Percentiles rank a stretch among this genome's conserved stretches.
Evolutionary conservation across 1,140 invertebrate species (phyloP).

Genomic region (Oncopodura yosiiana): DNA sequence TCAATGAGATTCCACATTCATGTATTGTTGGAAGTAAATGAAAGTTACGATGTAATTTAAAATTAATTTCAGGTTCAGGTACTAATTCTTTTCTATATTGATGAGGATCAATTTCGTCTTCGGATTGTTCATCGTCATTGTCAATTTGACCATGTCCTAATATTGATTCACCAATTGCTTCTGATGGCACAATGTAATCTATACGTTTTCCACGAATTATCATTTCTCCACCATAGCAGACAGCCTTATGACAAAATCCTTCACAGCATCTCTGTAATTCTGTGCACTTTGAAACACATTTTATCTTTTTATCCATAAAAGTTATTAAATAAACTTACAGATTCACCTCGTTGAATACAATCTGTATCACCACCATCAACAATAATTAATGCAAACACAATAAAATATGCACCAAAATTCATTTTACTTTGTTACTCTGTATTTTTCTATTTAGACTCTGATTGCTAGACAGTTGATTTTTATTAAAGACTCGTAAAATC

Average conservation of each 20-base stretch:
- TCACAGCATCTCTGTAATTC: too few relatives aligned
- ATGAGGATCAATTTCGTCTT: background rate
- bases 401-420: background rate
- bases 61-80: background rate
- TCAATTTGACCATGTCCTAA: background rate
- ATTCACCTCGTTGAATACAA: too few relatives aligned
- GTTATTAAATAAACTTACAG: too few relatives aligned
- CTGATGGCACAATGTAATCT: background rate
- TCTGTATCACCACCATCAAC: too few relatives aligned
- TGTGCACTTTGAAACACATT: too few relatives aligned
- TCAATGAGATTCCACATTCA: conserved; percentile 8
- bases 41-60: background rate
- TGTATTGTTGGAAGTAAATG: background rate
- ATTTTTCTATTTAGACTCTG: background rate
- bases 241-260: too few relatives aligned
- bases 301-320: too few relatives aligned
- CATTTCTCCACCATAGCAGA: background rate
- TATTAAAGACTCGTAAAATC: too few relatives aligned
- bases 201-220: background rate
- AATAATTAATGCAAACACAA: background rate
- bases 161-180: background rate
- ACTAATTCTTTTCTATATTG: background rate
- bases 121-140: background rate
- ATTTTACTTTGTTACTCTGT: background rate
- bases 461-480: too few relatives aligned